Evolutionary conservation across 2,888 invertebrate genomes (phyloP), one percentile per base, ranked within the genome.

Genomic region (Dolichopus griseipennis): DNA sequence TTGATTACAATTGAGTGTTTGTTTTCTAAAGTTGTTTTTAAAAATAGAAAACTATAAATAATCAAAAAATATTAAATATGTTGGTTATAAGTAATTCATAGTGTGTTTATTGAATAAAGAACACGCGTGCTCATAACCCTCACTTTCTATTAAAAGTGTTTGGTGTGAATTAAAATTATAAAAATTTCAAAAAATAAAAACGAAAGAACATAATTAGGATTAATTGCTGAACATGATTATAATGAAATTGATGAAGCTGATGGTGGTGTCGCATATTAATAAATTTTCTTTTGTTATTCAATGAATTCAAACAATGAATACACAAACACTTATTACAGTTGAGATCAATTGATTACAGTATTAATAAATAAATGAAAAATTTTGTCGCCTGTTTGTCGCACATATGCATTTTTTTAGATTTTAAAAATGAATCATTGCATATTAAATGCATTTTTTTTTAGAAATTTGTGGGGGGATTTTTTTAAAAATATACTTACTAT

Each of bases 231-330:
- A 52, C n/a, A 52, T 41, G 41, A 41, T 27, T 27, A 27, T 27
- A 27, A 27, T 27, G 27, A 27, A 27, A 27, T 4, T 27, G 27
- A 37, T 37, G 37, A 37, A n/a, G n/a, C n/a, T 37, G 37, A 9
- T 52, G 52, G 52, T 52, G 52, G 8, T 52, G 52, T n/a, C 52
- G 52, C 52, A 52, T 52, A 52, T 52, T 52, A 52, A 52, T 52
- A 52, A 52, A 12, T 52, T 52, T 43, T 18, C 9, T 18, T 15
- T 52, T 52, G 2, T 10, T 37, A 7, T 37, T 37, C 37, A 10
- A 8, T 2, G n/a, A n/a, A 52, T 52, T 2, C 3, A 41, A 9
- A 12, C 4, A 12, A 41, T 41, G 8, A 9, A 41, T 41, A 41
- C 3, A 9, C n/a, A 41, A 12, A 15, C 8, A 41, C 15, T 2